phyloP scores from a whole-genome alignment of 2,888 invertebrate species.

The Cosmia pyralina region DNA sequence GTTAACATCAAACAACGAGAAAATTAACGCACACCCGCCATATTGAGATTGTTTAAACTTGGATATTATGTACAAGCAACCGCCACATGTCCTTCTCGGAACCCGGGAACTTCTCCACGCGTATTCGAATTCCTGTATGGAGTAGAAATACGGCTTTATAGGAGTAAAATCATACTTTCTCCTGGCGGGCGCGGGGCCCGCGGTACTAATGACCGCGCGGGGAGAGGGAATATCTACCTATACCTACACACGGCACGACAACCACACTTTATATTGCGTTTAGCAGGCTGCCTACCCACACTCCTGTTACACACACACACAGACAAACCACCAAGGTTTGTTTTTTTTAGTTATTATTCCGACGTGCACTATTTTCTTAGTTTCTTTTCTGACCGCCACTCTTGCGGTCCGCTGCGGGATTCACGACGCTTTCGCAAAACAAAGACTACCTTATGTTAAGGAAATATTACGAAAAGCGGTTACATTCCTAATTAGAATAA shows the following conservation, averaged over 20 bases:
- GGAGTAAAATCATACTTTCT: constrained; percentile 91
- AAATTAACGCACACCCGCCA: constrained; percentile 81
- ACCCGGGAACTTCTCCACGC: constrained; percentile 86
- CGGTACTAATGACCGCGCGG: constrained; percentile 90
- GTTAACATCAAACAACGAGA: constrained; percentile 69
- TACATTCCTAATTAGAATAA: constrained; percentile 62
- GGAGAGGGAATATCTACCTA: constrained; percentile 84
- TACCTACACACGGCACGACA: constrained; percentile 85
- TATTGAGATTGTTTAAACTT: constrained; percentile 88
- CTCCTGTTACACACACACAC: constrained; percentile 83
- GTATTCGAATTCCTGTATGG: constrained; percentile 90
- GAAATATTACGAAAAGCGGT: constrained; percentile 61
- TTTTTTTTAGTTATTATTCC: constrained; percentile 87
- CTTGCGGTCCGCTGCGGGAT: constrained; percentile 70
- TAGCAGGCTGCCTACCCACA: constrained; percentile 88
- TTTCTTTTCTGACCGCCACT: constrained; percentile 82
- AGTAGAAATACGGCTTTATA: constrained; percentile 91
- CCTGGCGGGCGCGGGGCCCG: constrained; percentile 83
- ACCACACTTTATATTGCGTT: constrained; percentile 90
- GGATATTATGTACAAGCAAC: constrained; percentile 87
- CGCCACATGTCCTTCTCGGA: constrained; percentile 87
- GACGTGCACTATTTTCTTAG: constrained; percentile 88
- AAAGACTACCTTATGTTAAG: constrained; percentile 53
- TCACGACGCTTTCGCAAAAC: constrained; percentile 67
- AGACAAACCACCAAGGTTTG: constrained; percentile 76